These are phyloP conservation scores for Pelochelys cantorii DNA, from an alignment of 2,797 vertebrate genomes.

Conservation along the genomic window DNA sequence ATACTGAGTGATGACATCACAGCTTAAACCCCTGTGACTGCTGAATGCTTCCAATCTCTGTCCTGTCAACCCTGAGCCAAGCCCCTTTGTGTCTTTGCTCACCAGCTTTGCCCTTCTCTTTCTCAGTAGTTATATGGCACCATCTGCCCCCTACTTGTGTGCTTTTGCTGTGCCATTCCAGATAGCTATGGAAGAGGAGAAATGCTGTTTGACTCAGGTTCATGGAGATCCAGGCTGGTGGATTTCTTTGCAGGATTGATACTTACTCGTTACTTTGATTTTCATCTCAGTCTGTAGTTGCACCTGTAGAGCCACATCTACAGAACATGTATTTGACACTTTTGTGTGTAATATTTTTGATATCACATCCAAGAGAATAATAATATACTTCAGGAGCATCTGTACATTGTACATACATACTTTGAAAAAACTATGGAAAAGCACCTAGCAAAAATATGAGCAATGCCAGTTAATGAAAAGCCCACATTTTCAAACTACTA, in stretches of 20 bases:
- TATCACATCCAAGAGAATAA: conserved; percentile 35
- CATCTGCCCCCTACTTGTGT: background rate
- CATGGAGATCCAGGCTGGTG: background rate
- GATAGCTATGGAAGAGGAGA: background rate
- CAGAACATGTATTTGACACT: conserved; percentile 6
- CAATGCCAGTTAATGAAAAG: conserved; percentile 75
- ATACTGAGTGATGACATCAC: background rate
- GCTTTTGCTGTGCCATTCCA: background rate
- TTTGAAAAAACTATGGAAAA: conserved; percentile 72
- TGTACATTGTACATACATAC: conserved; percentile 66
- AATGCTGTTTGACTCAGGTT: background rate
- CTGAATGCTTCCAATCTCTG: background rate
- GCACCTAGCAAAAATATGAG: conserved; percentile 70
- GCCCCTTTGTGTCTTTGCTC: background rate
- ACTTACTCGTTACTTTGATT: background rate
- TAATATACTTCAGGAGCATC: conserved; percentile 38
- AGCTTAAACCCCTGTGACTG: background rate
- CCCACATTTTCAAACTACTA: conserved; percentile 80
- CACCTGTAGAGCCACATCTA: conserved; percentile 18
- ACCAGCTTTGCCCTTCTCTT: background rate
- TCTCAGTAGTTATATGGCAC: background rate
- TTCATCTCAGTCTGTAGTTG: background rate
- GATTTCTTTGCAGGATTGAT: background rate
- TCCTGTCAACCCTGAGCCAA: background rate
- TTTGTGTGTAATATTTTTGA: conserved; percentile 46